Base-by-base conservation (phyloP, 2,888 invertebrate genomes). In the Sphaeridia pumilis region DNA sequence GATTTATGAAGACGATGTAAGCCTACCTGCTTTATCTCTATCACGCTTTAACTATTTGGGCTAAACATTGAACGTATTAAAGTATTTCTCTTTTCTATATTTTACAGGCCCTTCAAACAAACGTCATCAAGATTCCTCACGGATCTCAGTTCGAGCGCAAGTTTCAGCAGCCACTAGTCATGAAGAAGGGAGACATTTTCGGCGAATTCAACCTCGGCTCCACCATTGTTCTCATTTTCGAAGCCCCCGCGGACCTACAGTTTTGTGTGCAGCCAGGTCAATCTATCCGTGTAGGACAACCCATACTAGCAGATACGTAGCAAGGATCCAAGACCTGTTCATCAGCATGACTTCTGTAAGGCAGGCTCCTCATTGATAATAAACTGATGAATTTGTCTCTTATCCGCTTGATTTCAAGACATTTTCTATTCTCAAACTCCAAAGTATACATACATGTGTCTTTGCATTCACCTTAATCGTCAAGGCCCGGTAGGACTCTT, bases 121-220 rank as follows among this genome's bases (percentile, higher is more conserved):
- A 65, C 45, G 38, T 26, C 21, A 47, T 44, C 27, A 55, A 48
- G 27, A 34, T 41, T 21, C 52, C 47, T 36, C 59, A 63, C 28
- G 57, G 55, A 5, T 42, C 50, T 0, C 52, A 58, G 44, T 55
- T 58, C 35, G 66, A 65, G 45, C 44, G 52, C 48, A 52, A 24
- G 31, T 60, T 58, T 17, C 28, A 22, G 7, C 55, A 42, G 31
- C 49, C 26, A 41, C 79, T 69, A 3, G 46, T 48, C 4, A 34
- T 69, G n/a, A 73, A 75, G 31, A 89, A 87, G 68, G 95, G 95
- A 0, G 86, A 92, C 58, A 74, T 85, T 44, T 82, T 97, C 48
- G 97, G 97, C 0, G 93, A 97, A 70, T 97, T 97, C 69, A 84
- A 94, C 67, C 84, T 97, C 78, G 97, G 97, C n/a, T 95, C 95